Percentiles rank a stretch among this genome's conserved stretches.
Evolutionary conservation across 2,888 invertebrate genomes (phyloP).

Genomic region (Ophraella communa): DNA sequence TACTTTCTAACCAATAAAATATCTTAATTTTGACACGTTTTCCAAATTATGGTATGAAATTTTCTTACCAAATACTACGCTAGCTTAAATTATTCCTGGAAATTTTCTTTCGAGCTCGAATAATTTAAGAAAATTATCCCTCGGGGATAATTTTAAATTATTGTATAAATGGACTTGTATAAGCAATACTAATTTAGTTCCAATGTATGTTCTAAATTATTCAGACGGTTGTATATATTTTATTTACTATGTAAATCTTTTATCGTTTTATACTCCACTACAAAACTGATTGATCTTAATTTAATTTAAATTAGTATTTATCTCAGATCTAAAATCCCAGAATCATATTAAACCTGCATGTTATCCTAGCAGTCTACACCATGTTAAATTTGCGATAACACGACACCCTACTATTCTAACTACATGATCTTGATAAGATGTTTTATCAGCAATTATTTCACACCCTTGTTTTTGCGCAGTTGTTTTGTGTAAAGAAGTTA

Average conservation of each 20-base stretch:
- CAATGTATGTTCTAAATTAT: no score
- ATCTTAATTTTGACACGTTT: no score
- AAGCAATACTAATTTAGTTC: no score
- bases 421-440: slow-evolving; percentile 14
- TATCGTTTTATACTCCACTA: slow-evolving; percentile 33
- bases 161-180: no score
- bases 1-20: no score
- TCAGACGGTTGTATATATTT: slow-evolving; percentile 15
- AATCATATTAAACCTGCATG: slow-evolving; percentile 53
- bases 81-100: no score
- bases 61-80: no score
- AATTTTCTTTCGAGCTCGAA: no score
- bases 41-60: no score
- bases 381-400: slow-evolving; percentile 24
- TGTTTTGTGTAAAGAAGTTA: not conserved
- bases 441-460: slow-evolving; percentile 23
- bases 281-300: slow-evolving; percentile 42
- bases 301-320: slow-evolving; percentile 47
- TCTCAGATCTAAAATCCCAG: slow-evolving; percentile 53
- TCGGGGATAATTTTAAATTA: no score
- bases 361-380: slow-evolving; percentile 43
- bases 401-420: slow-evolving; percentile 17
- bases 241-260: slow-evolving; percentile 23
- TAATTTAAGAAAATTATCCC: no score
- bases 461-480: slow-evolving; percentile 12